These are phyloP conservation scores for Cepaea hortensis DNA, from an alignment of 2,888 invertebrate genomes.

Conservation along the genomic window DNA sequence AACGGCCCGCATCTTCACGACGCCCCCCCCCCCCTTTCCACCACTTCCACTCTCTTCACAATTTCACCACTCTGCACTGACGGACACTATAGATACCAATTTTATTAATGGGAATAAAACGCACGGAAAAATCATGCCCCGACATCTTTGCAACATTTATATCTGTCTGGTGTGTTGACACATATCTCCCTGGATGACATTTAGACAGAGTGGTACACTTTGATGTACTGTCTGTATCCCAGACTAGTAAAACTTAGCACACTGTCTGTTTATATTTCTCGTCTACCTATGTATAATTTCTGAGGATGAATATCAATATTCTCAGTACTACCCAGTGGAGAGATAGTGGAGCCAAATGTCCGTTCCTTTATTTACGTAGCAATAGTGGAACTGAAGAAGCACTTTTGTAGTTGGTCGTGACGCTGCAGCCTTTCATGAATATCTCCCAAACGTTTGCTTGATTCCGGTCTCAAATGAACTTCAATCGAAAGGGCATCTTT, in stretches of 20 bases:
- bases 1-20: no score
- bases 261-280: neutral
- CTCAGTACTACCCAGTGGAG: no score
- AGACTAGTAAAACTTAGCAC: neutral
- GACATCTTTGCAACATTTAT: neutral
- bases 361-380: no score
- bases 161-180: neutral
- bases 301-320: neutral
- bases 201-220: neutral
- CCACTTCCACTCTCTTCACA: no score
- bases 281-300: neutral
- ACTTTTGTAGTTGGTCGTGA: neutral
- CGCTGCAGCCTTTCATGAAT: neutral
- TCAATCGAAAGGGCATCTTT: conserved; percentile 10
- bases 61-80: no score
- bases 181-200: neutral
- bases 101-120: no score
- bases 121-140: neutral
- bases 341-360: no score
- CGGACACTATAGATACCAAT: no score
- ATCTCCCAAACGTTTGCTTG: neutral
- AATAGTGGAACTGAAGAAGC: no score
- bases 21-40: no score
- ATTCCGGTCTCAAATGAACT: conserved; percentile 9
- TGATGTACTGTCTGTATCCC: neutral